Evolutionary conservation across 1,140 invertebrate species (phyloP).

Genomic region (Drosophila arawakana): DNA sequence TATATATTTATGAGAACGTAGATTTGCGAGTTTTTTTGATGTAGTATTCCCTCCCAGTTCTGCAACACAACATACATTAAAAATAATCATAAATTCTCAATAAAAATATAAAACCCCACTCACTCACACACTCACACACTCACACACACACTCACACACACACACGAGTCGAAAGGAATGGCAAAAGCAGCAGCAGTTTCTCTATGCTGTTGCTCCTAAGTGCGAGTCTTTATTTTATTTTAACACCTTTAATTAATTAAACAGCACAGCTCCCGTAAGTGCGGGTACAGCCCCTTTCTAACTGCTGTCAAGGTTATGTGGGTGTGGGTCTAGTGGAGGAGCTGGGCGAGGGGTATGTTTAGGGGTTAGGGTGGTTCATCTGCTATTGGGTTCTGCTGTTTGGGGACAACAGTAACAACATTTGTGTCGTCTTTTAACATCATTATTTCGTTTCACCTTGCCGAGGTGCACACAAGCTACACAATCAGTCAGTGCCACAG

Average conservation of each 20-base stretch:
- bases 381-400: slow-evolving; percentile 12
- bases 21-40: background rate
- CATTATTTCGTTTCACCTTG: slow-evolving; percentile 56
- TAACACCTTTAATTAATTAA: slow-evolving; percentile 82
- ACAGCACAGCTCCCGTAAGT: slow-evolving; percentile 67
- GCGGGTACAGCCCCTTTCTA: slow-evolving; percentile 45
- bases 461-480: slow-evolving; percentile 30
- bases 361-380: background rate
- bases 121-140: background rate
- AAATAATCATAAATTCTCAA: slow-evolving; percentile 35
- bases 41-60: background rate
- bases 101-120: slow-evolving; percentile 11
- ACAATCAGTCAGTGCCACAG: slow-evolving; percentile 44
- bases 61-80: slow-evolving; percentile 1
- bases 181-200: background rate
- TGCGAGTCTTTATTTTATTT: slow-evolving; percentile 67
- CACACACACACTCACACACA: slow-evolving; percentile 8
- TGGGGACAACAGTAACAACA: slow-evolving; percentile 34
- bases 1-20: slow-evolving; percentile 1
- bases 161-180: slow-evolving; percentile 24
- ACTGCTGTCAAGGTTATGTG: slow-evolving; percentile 20
- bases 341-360: background rate
- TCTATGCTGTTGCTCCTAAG: slow-evolving; percentile 46
- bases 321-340: background rate
- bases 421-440: slow-evolving; percentile 51